Conservation (phyloP, 2,797 vertebrate species). For the Cirrhinus molitorella region DNA sequence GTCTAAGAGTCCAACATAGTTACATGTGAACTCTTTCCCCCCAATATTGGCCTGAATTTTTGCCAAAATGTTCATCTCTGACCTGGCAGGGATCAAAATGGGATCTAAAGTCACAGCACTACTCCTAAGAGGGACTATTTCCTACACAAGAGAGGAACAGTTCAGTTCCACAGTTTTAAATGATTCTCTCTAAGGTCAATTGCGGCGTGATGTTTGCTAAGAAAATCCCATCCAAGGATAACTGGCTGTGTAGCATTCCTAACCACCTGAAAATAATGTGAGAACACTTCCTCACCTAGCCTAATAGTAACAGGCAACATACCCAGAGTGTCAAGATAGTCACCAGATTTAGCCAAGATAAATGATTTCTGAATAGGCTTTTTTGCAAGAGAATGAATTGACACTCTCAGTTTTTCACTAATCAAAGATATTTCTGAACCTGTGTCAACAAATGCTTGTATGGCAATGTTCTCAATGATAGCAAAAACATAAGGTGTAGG, state of each 20-base stretch:
- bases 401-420: conserved; percentile 1
- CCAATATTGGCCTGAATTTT: neutral
- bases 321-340: no score
- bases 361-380: no score
- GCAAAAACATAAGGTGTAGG: conserved; percentile 33
- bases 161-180: neutral
- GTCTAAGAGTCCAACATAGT: conserved; percentile 19
- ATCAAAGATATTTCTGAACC: conserved; percentile 36
- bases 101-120: neutral
- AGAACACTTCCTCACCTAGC: conserved; percentile 24
- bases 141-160: neutral
- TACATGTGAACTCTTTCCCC: neutral
- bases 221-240: conserved; percentile 51
- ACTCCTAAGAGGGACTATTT: conserved; percentile 10
- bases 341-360: no score
- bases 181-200: neutral
- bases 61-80: neutral
- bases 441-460: conserved; percentile 30
- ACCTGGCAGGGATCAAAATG: neutral
- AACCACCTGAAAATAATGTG: conserved; percentile 31
- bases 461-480: conserved; percentile 27
- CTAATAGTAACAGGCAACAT: conserved; percentile 37
- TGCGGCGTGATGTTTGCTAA: conserved; percentile 33
- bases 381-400: neutral
- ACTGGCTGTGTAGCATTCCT: conserved; percentile 29